Base-by-base conservation (phyloP, 2,113 vertebrate species). In the Callopanchax toddi region DNA sequence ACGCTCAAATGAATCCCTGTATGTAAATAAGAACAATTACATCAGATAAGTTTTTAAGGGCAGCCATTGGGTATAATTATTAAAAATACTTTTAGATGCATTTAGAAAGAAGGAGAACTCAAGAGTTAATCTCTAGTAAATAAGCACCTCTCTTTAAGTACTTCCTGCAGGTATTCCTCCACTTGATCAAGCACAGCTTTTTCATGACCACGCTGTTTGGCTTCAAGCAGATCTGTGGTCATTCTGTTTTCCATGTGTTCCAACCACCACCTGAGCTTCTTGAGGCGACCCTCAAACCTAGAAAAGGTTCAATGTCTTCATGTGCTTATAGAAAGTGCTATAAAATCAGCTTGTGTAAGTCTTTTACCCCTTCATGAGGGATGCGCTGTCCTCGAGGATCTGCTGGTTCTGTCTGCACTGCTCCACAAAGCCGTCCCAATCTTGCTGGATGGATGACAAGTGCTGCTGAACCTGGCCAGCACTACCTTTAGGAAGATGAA, bases 1-100 rank as follows among this genome's bases (percentile, higher is more conserved):
- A 49, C 93, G 93, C 75, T 99, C 96, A 21, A 98, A 95, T 2
- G 95, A 95, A 74, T 97, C 95, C 83, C 97, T 99, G 81, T 60
- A 70, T 7, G 3, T 0, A 68, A 18, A 5, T 6, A 55, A 20
- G n/a, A 11, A 8, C 10, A 16, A 34, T 53, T 39, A 11, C 52
- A 11, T 45, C 7, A 2, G 52, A 46, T 9, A 25, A 67, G 50
- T 18, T 5, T 45, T 22, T 36, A 26, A 12, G 2, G 23, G 52
- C n/a, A 23, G n/a, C 17, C 17, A 45, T 25, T 18, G 22, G 2
- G 11, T 1, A 32, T 32, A 4, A 32, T 32, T 32, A 32, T 32
- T 32, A 32, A 9, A 1, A 32, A 66, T 12, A 3, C 3, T 18
- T 25, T 45, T 13, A 22, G 12, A n/a, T 25, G 60, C 25, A 16